These are phyloP conservation scores for Chalcosyrphus nemorum DNA, from an alignment of 2,888 invertebrate species.

Conservation along the genomic window DNA sequence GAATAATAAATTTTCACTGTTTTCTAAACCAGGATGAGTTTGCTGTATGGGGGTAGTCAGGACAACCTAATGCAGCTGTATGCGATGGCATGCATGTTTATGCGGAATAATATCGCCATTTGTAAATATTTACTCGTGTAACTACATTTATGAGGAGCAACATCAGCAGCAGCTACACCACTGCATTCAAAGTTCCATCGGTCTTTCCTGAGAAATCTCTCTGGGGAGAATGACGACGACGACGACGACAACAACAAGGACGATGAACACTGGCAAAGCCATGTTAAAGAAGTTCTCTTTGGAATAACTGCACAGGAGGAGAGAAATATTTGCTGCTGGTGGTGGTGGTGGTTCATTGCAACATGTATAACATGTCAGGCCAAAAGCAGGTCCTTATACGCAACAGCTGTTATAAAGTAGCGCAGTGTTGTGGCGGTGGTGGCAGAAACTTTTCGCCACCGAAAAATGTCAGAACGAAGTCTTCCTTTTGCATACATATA, in stretches of 20 bases:
- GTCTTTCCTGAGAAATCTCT: constrained; percentile 52
- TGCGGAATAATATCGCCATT: constrained; percentile 71
- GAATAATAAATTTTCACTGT: constrained; percentile 70
- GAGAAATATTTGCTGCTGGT: constrained; percentile 56
- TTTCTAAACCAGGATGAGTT: constrained; percentile 49
- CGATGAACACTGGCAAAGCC: constrained; percentile 33
- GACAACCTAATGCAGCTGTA: constrained; percentile 45
- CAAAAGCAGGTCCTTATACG: constrained; percentile 43
- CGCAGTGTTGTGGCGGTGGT: neutral
- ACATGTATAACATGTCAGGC: constrained; percentile 53
- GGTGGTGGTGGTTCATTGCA: constrained; percentile 21
- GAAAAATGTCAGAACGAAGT: constrained; percentile 23
- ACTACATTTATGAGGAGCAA: constrained; percentile 71
- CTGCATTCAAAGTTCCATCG: constrained; percentile 67
- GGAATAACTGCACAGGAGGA: constrained; percentile 20
- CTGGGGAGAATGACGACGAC: constrained; percentile 28
- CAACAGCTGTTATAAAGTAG: constrained; percentile 47
- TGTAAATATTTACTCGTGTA: constrained; percentile 72
- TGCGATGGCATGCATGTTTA: constrained; percentile 60
- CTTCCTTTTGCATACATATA: neutral
- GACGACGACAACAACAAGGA: too few relatives aligned
- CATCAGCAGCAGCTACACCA: constrained; percentile 49
- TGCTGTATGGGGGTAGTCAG: neutral
- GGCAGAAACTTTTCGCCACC: constrained; percentile 22
- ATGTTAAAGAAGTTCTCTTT: constrained; percentile 62